Conservation (phyloP, 2,888 invertebrate genomes). For the Cheilosia scutellata region DNA sequence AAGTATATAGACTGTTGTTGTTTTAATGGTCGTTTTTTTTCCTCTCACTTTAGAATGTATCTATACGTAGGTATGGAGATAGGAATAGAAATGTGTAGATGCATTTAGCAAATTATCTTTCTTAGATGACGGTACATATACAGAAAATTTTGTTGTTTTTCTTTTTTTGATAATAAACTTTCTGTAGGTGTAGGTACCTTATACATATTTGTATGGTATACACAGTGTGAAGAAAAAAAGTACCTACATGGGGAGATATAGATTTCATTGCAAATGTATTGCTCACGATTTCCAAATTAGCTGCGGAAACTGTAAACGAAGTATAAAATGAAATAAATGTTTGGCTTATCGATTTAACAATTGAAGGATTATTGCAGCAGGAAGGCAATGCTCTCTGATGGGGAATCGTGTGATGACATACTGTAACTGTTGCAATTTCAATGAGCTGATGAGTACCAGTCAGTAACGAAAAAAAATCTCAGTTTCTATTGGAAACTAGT, state of each 20-base stretch:
- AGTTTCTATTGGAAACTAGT: too few species aligned
- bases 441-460: too few species aligned
- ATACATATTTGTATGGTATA: neutral
- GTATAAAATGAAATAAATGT: slow-evolving; percentile 31
- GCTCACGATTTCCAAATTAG: slow-evolving; percentile 18
- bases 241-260: too few species aligned
- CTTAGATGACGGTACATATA: slow-evolving; percentile 31
- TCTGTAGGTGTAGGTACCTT: neutral
- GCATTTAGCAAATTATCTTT: slow-evolving; percentile 65
- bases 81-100: slow-evolving; percentile 36
- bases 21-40: slow-evolving; percentile 34
- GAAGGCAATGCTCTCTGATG: neutral
- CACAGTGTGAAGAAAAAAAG: neutral
- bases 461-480: too few species aligned
- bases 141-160: neutral
- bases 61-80: slow-evolving; percentile 4
- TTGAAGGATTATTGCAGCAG: slow-evolving; percentile 50
- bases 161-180: neutral
- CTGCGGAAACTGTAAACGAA: slow-evolving; percentile 4
- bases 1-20: slow-evolving; percentile 49
- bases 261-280: slow-evolving; percentile 3
- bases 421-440: too few species aligned
- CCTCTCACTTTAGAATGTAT: slow-evolving; percentile 40
- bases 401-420: neutral
- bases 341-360: slow-evolving; percentile 69